Conservation (phyloP, 2,888 invertebrate species). For the Tetanocera ferruginea region DNA sequence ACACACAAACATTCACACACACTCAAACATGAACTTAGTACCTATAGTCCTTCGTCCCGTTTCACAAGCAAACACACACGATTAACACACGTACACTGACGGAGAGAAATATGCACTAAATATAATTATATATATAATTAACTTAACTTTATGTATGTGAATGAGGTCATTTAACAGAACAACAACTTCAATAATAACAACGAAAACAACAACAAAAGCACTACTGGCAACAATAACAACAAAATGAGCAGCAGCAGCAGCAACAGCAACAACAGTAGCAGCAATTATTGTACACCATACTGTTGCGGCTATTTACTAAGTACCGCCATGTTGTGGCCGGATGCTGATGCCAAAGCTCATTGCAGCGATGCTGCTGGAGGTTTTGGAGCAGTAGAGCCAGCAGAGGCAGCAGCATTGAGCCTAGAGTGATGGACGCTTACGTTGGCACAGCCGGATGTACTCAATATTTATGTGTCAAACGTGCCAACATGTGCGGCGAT, state of each 20-base stretch:
- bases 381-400: not conserved
- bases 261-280: not conserved
- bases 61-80: not conserved
- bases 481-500: conserved; percentile 33
- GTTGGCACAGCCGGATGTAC: conserved; percentile 13
- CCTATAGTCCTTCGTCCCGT: too few species aligned
- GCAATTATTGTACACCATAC: conserved; percentile 4
- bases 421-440: not conserved
- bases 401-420: not conserved
- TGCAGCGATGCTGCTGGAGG: too few species aligned
- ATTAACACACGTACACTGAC: not conserved
- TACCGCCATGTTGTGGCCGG: conserved; percentile 16
- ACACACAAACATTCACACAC: not conserved
- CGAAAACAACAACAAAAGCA: not conserved
- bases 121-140: conserved; percentile 29
- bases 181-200: not conserved
- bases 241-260: not conserved
- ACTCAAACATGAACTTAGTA: not conserved
- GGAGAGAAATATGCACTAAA: not conserved
- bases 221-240: not conserved
- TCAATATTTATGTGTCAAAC: conserved; percentile 34
- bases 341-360: too few species aligned
- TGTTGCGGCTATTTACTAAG: conserved; percentile 3
- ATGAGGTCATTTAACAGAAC: conserved; percentile 11
- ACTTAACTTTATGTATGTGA: conserved; percentile 10